phyloP scores from a whole-genome alignment of 2,113 vertebrate species.

The Hippotragus niger region DNA sequence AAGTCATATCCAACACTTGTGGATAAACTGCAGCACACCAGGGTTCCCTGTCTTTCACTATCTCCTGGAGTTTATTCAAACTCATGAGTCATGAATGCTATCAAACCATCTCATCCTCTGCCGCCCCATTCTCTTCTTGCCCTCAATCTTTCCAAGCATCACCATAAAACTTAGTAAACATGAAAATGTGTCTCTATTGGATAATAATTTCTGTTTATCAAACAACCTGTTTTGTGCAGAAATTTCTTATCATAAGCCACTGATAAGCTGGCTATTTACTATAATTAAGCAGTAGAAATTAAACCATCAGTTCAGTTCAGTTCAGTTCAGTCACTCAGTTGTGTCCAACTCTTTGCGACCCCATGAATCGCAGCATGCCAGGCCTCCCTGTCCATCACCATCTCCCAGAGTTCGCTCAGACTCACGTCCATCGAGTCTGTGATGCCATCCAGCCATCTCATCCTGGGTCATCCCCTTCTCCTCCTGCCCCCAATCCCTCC shows the following conservation, averaged over 20 bases:
- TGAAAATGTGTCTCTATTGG: background rate
- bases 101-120: background rate
- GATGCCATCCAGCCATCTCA: too few species aligned
- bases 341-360: too few species aligned
- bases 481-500: too few species aligned
- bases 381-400: too few species aligned
- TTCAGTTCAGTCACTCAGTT: too few species aligned
- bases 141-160: background rate
- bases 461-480: too few species aligned
- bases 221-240: background rate
- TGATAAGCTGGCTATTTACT: background rate
- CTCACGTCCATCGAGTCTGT: too few species aligned
- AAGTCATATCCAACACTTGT: background rate
- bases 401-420: too few species aligned
- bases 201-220: background rate
- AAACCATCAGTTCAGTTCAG: background rate
- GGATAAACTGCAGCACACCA: background rate
- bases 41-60: background rate
- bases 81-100: background rate
- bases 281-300: background rate
- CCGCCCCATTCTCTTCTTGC: background rate
- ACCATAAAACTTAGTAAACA: background rate
- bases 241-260: background rate
- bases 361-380: too few species aligned
- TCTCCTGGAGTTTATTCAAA: background rate